Evolutionary conservation across 1,140 invertebrate species (phyloP), one percentile per base, ranked within the genome.

Genomic region (Penaeus japonicus): DNA sequence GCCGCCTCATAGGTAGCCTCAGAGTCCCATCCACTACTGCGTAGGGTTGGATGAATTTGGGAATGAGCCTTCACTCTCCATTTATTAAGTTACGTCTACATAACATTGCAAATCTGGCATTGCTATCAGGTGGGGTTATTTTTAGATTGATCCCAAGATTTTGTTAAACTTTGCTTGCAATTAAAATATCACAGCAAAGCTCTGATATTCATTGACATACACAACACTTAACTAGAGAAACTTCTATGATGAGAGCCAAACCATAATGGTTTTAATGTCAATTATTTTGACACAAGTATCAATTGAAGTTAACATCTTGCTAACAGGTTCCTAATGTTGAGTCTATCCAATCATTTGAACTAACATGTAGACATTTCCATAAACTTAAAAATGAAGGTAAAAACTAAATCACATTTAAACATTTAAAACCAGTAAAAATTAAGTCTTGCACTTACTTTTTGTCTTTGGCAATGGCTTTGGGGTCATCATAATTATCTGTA

Each of bases 391-490:
- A 57, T 30, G n/a, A 55, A 55, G 47, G 47, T 24, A 55, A 32
- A 57, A 10, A 24, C 57, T 81, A 0, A 57, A 20, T 82, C 18
- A 86, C 91, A 85, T 62, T 20, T n/a, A n/a, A 75, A 75, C n/a
- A 77, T 87, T 30, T 5, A 55, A 86, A 62, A 0, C 85, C 5
- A 92, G 91, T 54, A 47, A 57, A 55, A 91, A 92, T 92, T 92
- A 92, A 92, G 35, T 39, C n/a, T 91, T 90, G 89, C 91, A 92
- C 91, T 89, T 91, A 81, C 82, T 85, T 90, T 93, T 93, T 89
- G 89, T 91, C 91, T 92, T 93, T 89, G 92, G 92, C 90, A 93
- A 90, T 90, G 89, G 92, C 90, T 95, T 94, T 90, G 53, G 87
- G 87, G 62, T 90, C 90, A 90, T 91, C 91, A 78, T 89, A 86